Evolutionary conservation across 2,888 invertebrate species (phyloP).

Genomic region (Mimas tiliae): DNA sequence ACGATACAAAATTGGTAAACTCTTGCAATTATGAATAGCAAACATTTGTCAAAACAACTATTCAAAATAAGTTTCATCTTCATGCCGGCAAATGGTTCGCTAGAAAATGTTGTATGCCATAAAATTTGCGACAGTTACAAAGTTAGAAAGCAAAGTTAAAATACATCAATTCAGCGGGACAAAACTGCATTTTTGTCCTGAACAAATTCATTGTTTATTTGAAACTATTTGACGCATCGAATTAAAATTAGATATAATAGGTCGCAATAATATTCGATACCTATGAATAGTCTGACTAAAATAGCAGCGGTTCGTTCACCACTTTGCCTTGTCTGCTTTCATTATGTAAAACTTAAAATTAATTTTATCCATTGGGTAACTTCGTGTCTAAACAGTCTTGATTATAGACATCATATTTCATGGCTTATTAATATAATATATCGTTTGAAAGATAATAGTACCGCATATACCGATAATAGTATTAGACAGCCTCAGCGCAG

Average conservation of each 20-base stretch:
- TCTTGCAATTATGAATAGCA: too few relatives aligned
- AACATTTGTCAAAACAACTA: too few relatives aligned
- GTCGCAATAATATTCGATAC: conserved; percentile 18
- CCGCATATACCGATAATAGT: too few relatives aligned
- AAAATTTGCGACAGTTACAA: too few relatives aligned
- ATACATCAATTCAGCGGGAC: not conserved
- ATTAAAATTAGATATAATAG: conserved; percentile 26
- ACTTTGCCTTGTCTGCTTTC: conserved; percentile 32
- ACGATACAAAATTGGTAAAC: too few relatives aligned
- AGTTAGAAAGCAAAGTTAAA: not conserved
- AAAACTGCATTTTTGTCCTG: not conserved
- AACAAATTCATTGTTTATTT: conserved; percentile 20
- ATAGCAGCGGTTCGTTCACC: conserved; percentile 31
- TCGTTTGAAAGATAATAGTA: not conserved
- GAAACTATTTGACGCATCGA: conserved; percentile 10
- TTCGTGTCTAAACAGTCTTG: not conserved
- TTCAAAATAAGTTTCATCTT: too few relatives aligned
- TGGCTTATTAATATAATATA: not conserved
- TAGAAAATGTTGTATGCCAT: too few relatives aligned
- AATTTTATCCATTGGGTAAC: conserved; percentile 13
- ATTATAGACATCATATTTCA: conserved; percentile 2
- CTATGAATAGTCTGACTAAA: conserved; percentile 31
- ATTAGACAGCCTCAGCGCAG: too few relatives aligned
- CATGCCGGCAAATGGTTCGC: too few relatives aligned
- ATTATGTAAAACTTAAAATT: conserved; percentile 23